These are phyloP conservation scores for Acropora yongei DNA, from an alignment of 64 coral and sea anemone genomes.

Conservation along the genomic window DNA sequence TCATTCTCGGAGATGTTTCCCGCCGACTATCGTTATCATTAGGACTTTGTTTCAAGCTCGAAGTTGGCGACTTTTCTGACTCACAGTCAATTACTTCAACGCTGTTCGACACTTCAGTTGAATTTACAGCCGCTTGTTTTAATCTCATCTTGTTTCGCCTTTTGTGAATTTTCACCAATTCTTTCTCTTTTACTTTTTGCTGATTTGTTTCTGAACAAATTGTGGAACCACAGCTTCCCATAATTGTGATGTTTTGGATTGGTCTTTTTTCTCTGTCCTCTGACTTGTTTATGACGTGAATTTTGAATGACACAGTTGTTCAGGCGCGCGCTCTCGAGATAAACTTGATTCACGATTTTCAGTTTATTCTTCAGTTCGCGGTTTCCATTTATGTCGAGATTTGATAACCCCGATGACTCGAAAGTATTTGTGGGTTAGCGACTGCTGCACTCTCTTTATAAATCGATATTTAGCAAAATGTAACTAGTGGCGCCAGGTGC, in stretches of 20 bases:
- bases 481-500: too few species aligned
- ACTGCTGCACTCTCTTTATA: too few species aligned
- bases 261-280: background rate
- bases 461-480: too few species aligned
- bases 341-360: too few species aligned
- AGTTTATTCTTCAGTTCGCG: too few species aligned
- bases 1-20: background rate
- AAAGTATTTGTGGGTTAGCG: too few species aligned
- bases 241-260: background rate
- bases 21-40: background rate
- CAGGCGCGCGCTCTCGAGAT: background rate
- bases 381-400: too few species aligned
- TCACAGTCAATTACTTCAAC: background rate
- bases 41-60: background rate
- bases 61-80: background rate
- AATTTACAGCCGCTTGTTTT: background rate
- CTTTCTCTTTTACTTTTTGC: background rate
- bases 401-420: too few species aligned
- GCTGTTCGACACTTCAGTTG: background rate
- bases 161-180: background rate
- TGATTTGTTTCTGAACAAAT: background rate
- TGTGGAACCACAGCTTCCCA: background rate
- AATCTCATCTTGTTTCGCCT: background rate
- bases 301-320: background rate
- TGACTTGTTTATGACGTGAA: background rate